These are phyloP conservation scores for Lasius platythorax DNA, from an alignment of 2,888 invertebrate species.

Conservation along the genomic window DNA sequence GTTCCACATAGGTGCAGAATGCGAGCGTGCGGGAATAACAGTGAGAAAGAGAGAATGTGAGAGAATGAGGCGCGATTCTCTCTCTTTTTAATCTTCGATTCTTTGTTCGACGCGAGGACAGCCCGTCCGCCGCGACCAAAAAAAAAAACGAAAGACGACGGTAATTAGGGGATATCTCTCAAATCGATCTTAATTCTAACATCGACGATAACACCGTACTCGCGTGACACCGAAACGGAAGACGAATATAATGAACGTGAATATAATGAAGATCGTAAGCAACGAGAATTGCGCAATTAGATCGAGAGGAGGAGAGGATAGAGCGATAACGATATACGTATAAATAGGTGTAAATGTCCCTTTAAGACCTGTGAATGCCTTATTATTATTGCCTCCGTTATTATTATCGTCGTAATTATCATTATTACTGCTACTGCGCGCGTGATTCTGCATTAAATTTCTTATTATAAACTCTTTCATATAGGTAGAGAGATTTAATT, in stretches of 20 bases:
- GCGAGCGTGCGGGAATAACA: constrained; percentile 45
- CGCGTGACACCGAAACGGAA: constrained; percentile 31
- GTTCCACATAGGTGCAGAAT: constrained; percentile 68
- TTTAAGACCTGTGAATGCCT: constrained; percentile 33
- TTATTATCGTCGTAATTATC: constrained; percentile 24
- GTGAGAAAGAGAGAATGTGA: constrained; percentile 61
- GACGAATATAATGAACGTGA: not conserved
- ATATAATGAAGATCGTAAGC: constrained; percentile 15
- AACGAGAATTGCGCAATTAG: constrained; percentile 16
- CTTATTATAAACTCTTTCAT: constrained; percentile 14
- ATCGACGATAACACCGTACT: constrained; percentile 32
- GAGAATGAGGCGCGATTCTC: constrained; percentile 44
- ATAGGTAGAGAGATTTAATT: constrained; percentile 7
- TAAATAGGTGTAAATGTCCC: constrained; percentile 21
- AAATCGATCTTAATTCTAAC: constrained; percentile 34
- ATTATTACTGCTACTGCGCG: constrained; percentile 25
- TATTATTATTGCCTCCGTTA: constrained; percentile 1
- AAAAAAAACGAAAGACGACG: constrained; percentile 33
- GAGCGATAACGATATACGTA: constrained; percentile 30
- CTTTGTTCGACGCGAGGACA: constrained; percentile 57
- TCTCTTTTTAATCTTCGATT: constrained; percentile 62
- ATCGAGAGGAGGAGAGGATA: constrained; percentile 30
- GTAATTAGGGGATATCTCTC: constrained; percentile 20
- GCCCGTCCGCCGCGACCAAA: constrained; percentile 47
- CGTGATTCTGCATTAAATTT: constrained; percentile 14